Conservation (phyloP, 23 tunicate genomes). For the Corella eumyota region DNA sequence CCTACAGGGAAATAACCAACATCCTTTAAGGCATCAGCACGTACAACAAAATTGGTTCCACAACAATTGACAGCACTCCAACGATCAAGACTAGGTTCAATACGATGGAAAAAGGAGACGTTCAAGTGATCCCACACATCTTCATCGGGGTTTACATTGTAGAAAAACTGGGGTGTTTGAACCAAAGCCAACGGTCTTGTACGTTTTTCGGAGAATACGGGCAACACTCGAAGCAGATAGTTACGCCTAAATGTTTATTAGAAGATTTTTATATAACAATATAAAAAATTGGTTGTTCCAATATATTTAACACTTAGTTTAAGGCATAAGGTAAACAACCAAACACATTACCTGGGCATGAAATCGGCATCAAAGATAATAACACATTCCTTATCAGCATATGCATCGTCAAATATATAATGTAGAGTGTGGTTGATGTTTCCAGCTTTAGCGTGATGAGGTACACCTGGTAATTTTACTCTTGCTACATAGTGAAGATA, state of each 20-base stretch:
- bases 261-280: not conserved
- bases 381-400: conserved; percentile 86
- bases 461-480: conserved; percentile 88
- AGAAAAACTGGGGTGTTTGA: conserved; percentile 98
- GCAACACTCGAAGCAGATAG: conserved; percentile 86
- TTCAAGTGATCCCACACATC: conserved; percentile 98
- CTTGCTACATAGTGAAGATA: conserved; percentile 91
- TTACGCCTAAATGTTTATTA: too few relatives aligned
- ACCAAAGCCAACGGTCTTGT: conserved; percentile 90
- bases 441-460: conserved; percentile 98
- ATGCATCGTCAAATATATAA: conserved; percentile 79
- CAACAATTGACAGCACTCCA: conserved; percentile 99
- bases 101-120: conserved; percentile 97
- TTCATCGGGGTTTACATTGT: conserved; percentile 96
- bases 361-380: conserved; percentile 93
- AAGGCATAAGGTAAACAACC: not conserved
- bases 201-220: conserved; percentile 90
- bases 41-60: conserved; percentile 88
- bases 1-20: conserved; percentile 99
- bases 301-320: not conserved
- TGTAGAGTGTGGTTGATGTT: conserved; percentile 97
- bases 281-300: not conserved
- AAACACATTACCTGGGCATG: conserved; percentile 79
- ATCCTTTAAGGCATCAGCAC: conserved; percentile 94
- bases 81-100: conserved; percentile 87